phyloP scores from a whole-genome alignment of 2,113 vertebrate species.

The Phalacrocorax brasilianus region DNA sequence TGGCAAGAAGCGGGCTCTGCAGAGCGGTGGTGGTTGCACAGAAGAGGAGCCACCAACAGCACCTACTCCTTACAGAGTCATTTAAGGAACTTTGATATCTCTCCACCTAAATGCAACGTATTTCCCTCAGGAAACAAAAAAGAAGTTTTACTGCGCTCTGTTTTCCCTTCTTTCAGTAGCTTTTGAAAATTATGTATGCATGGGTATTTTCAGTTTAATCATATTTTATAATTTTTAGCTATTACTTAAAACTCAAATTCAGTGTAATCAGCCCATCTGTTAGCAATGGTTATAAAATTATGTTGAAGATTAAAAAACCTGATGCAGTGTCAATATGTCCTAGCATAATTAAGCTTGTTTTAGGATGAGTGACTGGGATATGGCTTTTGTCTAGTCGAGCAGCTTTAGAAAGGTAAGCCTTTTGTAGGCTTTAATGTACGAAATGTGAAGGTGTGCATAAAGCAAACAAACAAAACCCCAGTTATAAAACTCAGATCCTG shows the following conservation, averaged over 20 bases:
- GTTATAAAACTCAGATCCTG: neutral
- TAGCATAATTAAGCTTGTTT: slow-evolving; percentile 47
- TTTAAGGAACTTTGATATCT: neutral
- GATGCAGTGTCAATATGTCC: slow-evolving; percentile 34
- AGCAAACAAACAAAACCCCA: neutral
- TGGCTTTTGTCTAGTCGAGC: neutral
- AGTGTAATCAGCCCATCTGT: slow-evolving; percentile 61
- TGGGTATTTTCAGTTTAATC: slow-evolving; percentile 30
- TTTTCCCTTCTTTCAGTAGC: neutral
- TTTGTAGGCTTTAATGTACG: neutral
- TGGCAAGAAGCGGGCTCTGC: neutral
- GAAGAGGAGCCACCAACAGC: neutral
- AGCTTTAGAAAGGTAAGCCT: neutral
- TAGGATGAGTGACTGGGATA: slow-evolving; percentile 14
- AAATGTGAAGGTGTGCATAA: neutral
- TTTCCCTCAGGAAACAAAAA: neutral
- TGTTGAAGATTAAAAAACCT: slow-evolving; percentile 47
- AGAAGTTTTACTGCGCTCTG: neutral
- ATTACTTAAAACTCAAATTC: slow-evolving; percentile 49
- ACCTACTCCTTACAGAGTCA: neutral
- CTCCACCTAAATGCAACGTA: neutral
- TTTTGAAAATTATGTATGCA: slow-evolving; percentile 1
- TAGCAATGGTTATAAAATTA: slow-evolving; percentile 49
- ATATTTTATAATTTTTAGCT: slow-evolving; percentile 40
- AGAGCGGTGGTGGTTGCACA: neutral